Evolutionary conservation across 2,888 invertebrate genomes (phyloP), one percentile per base, ranked within the genome.

Genomic region (Isoperla grammatica): DNA sequence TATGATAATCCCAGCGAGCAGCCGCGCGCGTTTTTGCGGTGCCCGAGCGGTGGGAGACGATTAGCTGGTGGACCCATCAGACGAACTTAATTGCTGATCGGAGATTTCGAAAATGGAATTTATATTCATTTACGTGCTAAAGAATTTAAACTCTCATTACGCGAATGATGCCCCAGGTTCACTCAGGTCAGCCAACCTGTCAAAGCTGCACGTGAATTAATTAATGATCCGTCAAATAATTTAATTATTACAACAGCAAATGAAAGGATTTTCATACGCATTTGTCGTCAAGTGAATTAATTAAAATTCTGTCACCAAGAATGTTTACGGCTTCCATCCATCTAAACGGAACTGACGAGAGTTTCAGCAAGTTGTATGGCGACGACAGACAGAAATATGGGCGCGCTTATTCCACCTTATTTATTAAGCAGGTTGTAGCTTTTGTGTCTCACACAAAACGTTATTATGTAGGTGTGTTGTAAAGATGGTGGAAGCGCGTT

Each of bases 1-100:
- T 29, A 29, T 29, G 29, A 29, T 29, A 29, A 29, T 29, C 29
- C 29, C 29, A 29, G 29, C 8, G 29, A 8, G 29, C 29, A 8
- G 4, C 29, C 29, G 29, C 8, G 29, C 5, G 5, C 8, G 29
- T 6, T 4, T 29, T 4, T 4, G 29, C 29, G 5, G 29, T 6
- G 11, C 19, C 45, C 4, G 45, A 45, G 19, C 45, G 15, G 3
- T 3, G 17, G 15, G 9, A 8, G 35, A 45, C 35, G 43, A 56
- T 22, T 43, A 19, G 19, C 19, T 57, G 43, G 40, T 22, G 43
- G 56, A 23, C 23, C 23, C 15, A 56, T 43, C 48, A 17, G 46
- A 48, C 39, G 13, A 57, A 53, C 55, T 60, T 60, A 60, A 60
- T 60, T 48, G 56, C 60, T 48, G 60, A 60, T 60, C 56, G 45